Base-by-base conservation (phyloP, 1,140 invertebrate genomes). In the Macrostomum lignano region DNA sequence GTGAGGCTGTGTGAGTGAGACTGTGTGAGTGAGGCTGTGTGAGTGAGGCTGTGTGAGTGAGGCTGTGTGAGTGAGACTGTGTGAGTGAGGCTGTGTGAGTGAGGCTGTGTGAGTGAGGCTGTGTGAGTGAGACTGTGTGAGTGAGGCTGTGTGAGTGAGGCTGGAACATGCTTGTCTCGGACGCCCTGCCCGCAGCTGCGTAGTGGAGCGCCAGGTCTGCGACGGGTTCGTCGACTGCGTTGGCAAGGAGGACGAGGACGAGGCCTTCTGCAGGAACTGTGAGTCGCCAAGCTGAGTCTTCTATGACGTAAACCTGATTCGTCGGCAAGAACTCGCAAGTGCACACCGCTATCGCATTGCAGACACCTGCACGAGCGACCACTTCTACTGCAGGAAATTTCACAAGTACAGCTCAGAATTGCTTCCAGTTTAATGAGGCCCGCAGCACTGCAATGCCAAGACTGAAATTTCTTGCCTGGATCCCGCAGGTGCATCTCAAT, bases 261-360 rank as follows among this genome's bases (percentile, higher is more conserved):
- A 4, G 14, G 26, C 14, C 14, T 28, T 28, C 26, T 28, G 26
- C 9, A 28, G 17, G 9, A 28, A 28, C 14, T 28, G 26, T 28
- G 17, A 28, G n/a, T n/a, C n/a, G n/a, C n/a, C n/a, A n/a, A n/a
- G n/a, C n/a, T n/a, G n/a, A n/a, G n/a, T n/a, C n/a, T n/a, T n/a
- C n/a, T n/a, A n/a, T n/a, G n/a, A n/a, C n/a, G n/a, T n/a, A n/a
- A n/a, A n/a, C n/a, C n/a, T n/a, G n/a, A n/a, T n/a, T n/a, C n/a
- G n/a, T n/a, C n/a, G n/a, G n/a, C n/a, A n/a, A n/a, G n/a, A n/a
- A n/a, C n/a, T n/a, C n/a, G n/a, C n/a, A n/a, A n/a, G n/a, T n/a
- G n/a, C n/a, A n/a, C n/a, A n/a, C n/a, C n/a, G n/a, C n/a, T n/a
- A n/a, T n/a, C n/a, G n/a, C n/a, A n/a, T n/a, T n/a, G n/a, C n/a